Conservation (phyloP, 2,797 vertebrate genomes). For the Gymnoscopelus braueri region DNA sequence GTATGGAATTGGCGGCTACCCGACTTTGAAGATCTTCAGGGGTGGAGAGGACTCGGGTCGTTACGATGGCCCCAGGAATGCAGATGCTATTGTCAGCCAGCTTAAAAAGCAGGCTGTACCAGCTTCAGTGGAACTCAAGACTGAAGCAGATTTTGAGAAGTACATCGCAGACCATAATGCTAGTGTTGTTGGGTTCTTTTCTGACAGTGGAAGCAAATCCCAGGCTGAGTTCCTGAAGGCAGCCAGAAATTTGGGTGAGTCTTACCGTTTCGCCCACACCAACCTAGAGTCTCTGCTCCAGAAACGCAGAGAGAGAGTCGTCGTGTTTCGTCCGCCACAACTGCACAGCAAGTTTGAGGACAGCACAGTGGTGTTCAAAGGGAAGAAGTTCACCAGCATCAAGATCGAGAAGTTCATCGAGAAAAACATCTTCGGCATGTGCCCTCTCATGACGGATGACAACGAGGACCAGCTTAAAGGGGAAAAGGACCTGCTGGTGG, state of each 20-base stretch:
- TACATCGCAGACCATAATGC: conserved; percentile 86
- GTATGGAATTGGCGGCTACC: conserved; percentile 96
- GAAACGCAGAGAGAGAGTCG: conserved; percentile 78
- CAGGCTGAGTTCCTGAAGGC: conserved; percentile 92
- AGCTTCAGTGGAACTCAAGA: conserved; percentile 88
- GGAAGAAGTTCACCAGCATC: conserved; percentile 87
- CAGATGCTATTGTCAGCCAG: conserved; percentile 96
- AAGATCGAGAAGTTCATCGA: conserved; percentile 96
- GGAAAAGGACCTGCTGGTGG: conserved; percentile 90
- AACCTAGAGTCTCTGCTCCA: conserved; percentile 84
- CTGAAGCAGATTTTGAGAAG: conserved; percentile 84
- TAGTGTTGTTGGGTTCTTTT: conserved; percentile 92
- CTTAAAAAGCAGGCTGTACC: conserved; percentile 98
- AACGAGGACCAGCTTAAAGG: conserved; percentile 94
- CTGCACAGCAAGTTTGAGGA: conserved; percentile 95
- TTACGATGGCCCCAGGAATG: conserved; percentile 94
- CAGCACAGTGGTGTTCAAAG: conserved; percentile 79
- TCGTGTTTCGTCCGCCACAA: conserved; percentile 89
- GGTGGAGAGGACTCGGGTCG: conserved; percentile 92
- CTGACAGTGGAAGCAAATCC: conserved; percentile 82
- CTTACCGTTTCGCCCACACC: conserved; percentile 94
- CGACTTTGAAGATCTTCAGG: conserved; percentile 96
- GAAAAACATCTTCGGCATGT: conserved; percentile 95
- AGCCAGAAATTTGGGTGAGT: conserved; percentile 90
- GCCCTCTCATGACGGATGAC: conserved; percentile 96